These are phyloP conservation scores for Limnothrissa miodon DNA, from an alignment of 2,113 vertebrate genomes.

Conservation along the genomic window DNA sequence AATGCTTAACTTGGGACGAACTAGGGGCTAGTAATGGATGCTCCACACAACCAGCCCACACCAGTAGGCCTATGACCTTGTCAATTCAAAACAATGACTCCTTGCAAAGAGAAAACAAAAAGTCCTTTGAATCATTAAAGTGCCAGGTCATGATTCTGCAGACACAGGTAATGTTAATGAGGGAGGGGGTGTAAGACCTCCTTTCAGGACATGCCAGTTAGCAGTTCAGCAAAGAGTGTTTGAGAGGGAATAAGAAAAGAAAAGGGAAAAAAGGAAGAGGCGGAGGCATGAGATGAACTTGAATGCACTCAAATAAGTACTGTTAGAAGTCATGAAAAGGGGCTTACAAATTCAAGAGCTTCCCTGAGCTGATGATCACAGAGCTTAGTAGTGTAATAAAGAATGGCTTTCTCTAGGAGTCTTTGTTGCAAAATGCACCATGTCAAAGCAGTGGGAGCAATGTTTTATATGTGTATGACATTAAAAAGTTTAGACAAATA, in stretches of 20 bases:
- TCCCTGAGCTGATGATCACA: neutral
- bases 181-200: neutral
- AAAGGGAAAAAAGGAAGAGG: neutral
- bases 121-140: neutral
- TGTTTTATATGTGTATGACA: neutral
- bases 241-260: neutral
- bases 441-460: neutral
- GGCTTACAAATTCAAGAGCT: neutral
- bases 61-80: neutral
- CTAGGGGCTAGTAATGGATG: too few relatives aligned
- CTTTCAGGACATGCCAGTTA: neutral
- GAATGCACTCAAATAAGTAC: neutral
- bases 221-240: neutral
- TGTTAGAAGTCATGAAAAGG: conserved; percentile 12
- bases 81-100: neutral
- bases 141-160: neutral
- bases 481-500: neutral
- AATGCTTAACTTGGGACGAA: too few relatives aligned
- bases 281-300: neutral
- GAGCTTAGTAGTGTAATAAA: neutral
- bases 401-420: neutral
- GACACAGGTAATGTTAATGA: neutral
- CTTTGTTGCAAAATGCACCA: neutral
- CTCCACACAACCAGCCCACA: neutral
- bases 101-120: neutral